These are phyloP conservation scores for Nesidiocoris tenuis DNA, from an alignment of 2,888 invertebrate genomes.

Conservation along the genomic window DNA sequence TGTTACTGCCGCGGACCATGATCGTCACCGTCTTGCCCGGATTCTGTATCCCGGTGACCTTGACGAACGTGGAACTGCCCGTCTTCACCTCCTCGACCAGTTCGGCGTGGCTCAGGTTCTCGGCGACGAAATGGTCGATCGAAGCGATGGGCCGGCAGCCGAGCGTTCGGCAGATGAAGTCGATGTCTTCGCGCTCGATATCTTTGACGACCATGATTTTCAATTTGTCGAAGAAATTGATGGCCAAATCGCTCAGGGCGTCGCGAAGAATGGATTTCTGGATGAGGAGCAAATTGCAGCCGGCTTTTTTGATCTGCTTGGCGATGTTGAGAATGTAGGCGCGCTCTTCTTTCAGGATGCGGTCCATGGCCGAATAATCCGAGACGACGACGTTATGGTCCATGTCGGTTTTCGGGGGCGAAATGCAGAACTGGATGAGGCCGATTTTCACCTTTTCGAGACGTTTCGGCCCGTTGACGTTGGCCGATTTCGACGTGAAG, in stretches of 20 bases:
- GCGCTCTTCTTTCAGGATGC: constrained; percentile 95
- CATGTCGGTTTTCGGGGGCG: constrained; percentile 99
- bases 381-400: constrained; percentile 94
- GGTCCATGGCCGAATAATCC: constrained; percentile 99
- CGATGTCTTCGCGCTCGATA: constrained; percentile 96
- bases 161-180: constrained; percentile 93
- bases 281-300: constrained; percentile 95
- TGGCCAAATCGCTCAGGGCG: constrained; percentile 93
- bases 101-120: constrained; percentile 88
- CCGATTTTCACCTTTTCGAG: constrained; percentile 98
- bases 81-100: constrained; percentile 90
- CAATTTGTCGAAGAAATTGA: constrained; percentile 97
- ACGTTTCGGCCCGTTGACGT: constrained; percentile 86
- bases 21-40: constrained; percentile 90
- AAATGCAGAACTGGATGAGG: constrained; percentile 98
- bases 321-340: constrained; percentile 97
- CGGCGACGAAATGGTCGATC: constrained; percentile 94
- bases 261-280: constrained; percentile 77
- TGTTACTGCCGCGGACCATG: constrained; percentile 84
- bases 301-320: constrained; percentile 97
- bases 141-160: constrained; percentile 96
- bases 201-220: constrained; percentile 98
- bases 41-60: constrained; percentile 75
- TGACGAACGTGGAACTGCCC: constrained; percentile 60
- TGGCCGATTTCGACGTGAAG: constrained; percentile 84